Base-by-base conservation (phyloP, 2,797 vertebrate species). In the Bucorvus abyssinicus region DNA sequence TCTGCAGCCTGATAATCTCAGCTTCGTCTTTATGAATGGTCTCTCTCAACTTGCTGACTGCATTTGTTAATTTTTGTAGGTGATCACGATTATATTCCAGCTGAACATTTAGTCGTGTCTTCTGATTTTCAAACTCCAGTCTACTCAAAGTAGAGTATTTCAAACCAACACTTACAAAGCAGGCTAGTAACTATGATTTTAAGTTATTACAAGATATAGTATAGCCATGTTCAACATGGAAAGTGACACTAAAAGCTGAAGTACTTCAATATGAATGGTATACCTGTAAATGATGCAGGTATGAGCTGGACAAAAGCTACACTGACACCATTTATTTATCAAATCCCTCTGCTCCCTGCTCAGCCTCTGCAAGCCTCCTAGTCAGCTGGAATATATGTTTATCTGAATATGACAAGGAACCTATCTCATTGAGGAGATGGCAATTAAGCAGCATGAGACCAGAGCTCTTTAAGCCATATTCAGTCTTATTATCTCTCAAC, bases 41-140 rank as follows among this genome's bases (percentile, higher is more conserved):
- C 61, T 98, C 98, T 95, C 98, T 97, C 71, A 98, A 90, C 45
- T 92, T 97, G 21, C 16, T 79, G 49, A 98, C 92, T 45, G 98
- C 97, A 26, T 84, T 98, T 50, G 38, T 88, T 78, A 96, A 96
- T 97, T 99, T 98, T 89, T 98, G 97, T 40, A 99, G 96, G 24
- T 98, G 98, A 42, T 91, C 97, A 78, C 94, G 97, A 84, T 98
- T 98, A 53, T 99, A 99, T 94, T 99, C 98, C 21, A 99, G 91
- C 86, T 99, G 98, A 86, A 97, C 20, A 8, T 94, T 98, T 68
- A 99, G 96, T 27, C 97, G 97, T 30, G 97, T 98, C 60, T 96
- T 97, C 86, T 99, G 99, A 94, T 96, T 98, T 96, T 99, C 99
- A 98, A 99, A 99, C 95, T 99, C 98, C 91, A 99, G 97, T 84